These are phyloP conservation scores for Etheostoma spectabile DNA, from an alignment of 2,113 vertebrate genomes.

Conservation along the genomic window DNA sequence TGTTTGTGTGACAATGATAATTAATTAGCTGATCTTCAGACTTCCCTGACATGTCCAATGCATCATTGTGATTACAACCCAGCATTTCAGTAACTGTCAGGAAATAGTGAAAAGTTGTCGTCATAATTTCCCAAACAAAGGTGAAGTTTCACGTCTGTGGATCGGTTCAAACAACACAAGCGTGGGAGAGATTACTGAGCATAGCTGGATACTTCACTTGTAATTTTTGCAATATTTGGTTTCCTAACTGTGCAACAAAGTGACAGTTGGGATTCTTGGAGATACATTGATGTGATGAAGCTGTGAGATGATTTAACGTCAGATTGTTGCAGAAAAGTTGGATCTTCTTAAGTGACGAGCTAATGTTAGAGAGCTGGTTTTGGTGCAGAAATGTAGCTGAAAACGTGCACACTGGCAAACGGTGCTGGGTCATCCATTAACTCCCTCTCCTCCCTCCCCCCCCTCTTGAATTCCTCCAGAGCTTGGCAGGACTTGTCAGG, in stretches of 20 bases:
- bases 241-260: not conserved
- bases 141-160: not conserved
- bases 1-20: not conserved
- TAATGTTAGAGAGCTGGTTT: not conserved
- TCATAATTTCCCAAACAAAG: no score
- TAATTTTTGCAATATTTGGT: not conserved
- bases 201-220: not conserved
- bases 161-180: not conserved
- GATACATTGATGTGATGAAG: not conserved
- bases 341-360: not conserved
- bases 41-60: not conserved
- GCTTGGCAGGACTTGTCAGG: constrained; percentile 78
- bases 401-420: not conserved
- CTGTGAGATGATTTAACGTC: not conserved
- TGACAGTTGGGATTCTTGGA: not conserved
- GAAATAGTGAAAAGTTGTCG: no score
- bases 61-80: not conserved
- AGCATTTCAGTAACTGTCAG: not conserved
- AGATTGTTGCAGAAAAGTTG: not conserved
- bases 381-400: not conserved
- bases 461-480: constrained; percentile 68
- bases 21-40: not conserved
- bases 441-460: not conserved
- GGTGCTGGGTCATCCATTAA: not conserved
- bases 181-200: not conserved